Evolutionary conservation across 2,113 vertebrate genomes (phyloP).

Genomic region (Prunella himalayana): DNA sequence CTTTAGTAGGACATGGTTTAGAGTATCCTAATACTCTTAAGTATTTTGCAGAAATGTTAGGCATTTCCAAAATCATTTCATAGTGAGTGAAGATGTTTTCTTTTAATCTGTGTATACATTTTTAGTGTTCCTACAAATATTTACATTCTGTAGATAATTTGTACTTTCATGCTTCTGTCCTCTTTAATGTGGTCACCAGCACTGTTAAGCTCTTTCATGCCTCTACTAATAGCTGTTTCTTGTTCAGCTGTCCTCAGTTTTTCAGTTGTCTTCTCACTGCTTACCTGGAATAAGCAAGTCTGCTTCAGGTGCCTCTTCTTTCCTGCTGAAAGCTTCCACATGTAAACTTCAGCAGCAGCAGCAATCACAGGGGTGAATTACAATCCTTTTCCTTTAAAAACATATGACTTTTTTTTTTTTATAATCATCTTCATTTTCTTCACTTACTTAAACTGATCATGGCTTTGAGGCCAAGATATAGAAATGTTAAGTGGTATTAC

Average conservation of each 20-base stretch:
- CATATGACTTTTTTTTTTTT: neutral
- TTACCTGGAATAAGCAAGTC: neutral
- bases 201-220: neutral
- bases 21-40: neutral
- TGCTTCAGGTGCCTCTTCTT: neutral
- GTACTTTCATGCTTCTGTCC: neutral
- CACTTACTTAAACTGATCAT: neutral
- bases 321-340: neutral
- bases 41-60: neutral
- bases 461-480: neutral
- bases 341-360: neutral
- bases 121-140: neutral
- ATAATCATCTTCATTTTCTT: neutral
- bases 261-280: neutral
- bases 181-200: neutral
- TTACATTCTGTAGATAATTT: neutral
- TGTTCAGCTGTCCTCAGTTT: neutral
- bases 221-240: neutral
- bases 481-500: neutral
- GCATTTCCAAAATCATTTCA: neutral
- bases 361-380: neutral
- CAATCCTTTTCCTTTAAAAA: neutral
- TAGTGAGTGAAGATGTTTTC: neutral
- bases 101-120: neutral
- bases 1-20: fast-evolving